Percentiles rank a stretch among this genome's conserved stretches.
Evolutionary conservation across 2,888 invertebrate species (phyloP).

Genomic region (Acanthosepion lycidas): DNA sequence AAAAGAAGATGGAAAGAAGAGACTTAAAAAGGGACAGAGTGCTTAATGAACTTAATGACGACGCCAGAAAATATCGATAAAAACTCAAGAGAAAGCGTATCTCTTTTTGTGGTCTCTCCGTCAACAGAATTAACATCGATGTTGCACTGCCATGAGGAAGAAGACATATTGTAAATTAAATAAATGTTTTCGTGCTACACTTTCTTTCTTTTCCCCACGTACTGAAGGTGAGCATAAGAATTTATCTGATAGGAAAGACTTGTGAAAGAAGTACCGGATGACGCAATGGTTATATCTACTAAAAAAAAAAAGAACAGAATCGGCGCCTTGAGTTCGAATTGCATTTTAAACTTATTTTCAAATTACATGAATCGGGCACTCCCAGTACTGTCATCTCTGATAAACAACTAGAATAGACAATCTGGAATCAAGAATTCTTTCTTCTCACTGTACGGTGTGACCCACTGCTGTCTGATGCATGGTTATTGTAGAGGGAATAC

Average conservation of each 20-base stretch:
- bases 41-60: neutral
- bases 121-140: neutral
- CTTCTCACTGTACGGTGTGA: no score
- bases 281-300: neutral
- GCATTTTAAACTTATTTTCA: no score
- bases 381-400: no score
- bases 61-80: neutral
- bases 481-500: no score
- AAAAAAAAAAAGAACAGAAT: neutral
- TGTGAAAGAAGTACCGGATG: neutral
- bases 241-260: neutral
- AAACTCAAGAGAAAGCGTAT: neutral
- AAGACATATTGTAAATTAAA: neutral
- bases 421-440: no score
- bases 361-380: no score
- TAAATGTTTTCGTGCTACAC: neutral
- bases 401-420: no score
- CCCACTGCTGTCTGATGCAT: no score
- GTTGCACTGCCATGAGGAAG: neutral
- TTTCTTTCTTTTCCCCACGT: neutral
- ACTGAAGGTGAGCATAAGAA: neutral
- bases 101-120: neutral
- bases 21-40: neutral
- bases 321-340: neutral
- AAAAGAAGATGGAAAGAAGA: neutral